A percentile compares a stretch with the other conserved stretches of the same genome.
These are phyloP conservation scores for Maccullochella peelii DNA, from an alignment of 2,113 vertebrate genomes.

Conservation along the genomic window DNA sequence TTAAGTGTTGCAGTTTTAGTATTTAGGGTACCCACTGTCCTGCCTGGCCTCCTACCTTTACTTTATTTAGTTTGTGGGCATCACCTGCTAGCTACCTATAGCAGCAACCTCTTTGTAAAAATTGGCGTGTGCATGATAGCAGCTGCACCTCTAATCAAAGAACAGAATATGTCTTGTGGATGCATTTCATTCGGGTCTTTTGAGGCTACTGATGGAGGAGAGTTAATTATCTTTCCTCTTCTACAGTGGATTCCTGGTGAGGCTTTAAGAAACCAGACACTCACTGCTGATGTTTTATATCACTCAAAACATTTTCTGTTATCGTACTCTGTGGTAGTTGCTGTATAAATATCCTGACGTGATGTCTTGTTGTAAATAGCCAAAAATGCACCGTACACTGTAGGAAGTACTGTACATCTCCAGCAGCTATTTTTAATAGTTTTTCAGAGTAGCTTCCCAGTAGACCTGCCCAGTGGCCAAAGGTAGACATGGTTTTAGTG, in stretches of 20 bases:
- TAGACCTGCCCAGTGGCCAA: neutral
- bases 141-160: neutral
- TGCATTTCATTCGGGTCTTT: neutral
- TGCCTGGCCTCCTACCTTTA: too few relatives aligned
- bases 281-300: neutral
- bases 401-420: neutral
- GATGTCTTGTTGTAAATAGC: neutral
- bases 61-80: neutral
- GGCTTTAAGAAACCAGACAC: neutral
- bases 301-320: neutral
- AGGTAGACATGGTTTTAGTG: neutral
- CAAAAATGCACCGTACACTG: neutral
- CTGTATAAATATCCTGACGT: neutral
- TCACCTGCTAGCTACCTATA: neutral
- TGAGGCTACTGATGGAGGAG: neutral
- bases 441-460: neutral
- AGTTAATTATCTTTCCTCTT: neutral
- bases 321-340: neutral
- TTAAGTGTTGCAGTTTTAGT: neutral
- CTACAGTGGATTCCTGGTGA: neutral
- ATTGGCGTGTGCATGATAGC: too few relatives aligned
- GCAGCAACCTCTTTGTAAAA: neutral
- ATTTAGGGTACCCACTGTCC: neutral
- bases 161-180: neutral
- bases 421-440: neutral